Conservation (phyloP, 2,888 invertebrate species). For the Nysson spinosus region DNA sequence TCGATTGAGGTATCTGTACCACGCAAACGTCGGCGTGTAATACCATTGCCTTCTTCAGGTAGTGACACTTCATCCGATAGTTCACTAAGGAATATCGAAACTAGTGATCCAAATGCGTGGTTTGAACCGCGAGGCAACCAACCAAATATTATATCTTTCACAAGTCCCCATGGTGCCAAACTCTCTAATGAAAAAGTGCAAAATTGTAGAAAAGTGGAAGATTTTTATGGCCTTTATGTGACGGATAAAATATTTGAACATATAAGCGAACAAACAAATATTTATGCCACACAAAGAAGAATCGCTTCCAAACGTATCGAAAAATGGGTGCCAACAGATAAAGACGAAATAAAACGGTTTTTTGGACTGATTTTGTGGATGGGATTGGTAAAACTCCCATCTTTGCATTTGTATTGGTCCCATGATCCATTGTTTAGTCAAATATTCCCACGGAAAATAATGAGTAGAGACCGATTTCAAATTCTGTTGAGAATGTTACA, state of each 20-base stretch:
- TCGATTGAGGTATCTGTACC: slow-evolving; percentile 7
- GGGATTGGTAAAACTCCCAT: slow-evolving; percentile 10
- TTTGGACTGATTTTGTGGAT: slow-evolving; percentile 12
- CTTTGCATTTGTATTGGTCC: slow-evolving; percentile 9
- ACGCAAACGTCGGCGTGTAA: slow-evolving; percentile 18
- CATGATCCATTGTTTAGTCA: slow-evolving; percentile 1
- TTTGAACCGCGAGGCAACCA: slow-evolving; percentile 15
- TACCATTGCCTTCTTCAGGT: slow-evolving; percentile 18
- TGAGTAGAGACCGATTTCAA: slow-evolving; percentile 12
- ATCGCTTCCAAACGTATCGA: slow-evolving; percentile 6
- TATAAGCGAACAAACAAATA: slow-evolving; percentile 12
- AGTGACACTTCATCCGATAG: slow-evolving; percentile 16
- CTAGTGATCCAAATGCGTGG: neutral
- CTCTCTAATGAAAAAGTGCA: slow-evolving; percentile 10
- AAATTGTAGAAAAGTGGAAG: slow-evolving; percentile 12
- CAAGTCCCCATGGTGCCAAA: no score
- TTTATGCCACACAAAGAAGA: slow-evolving; percentile 9
- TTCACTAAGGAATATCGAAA: slow-evolving; percentile 7
- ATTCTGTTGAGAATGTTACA: slow-evolving; percentile 16
- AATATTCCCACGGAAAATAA: slow-evolving; percentile 3
- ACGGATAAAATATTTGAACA: slow-evolving; percentile 10
- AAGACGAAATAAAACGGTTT: slow-evolving; percentile 10
- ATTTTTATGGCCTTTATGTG: no score
- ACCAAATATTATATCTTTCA: no score
- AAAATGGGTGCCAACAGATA: slow-evolving; percentile 10